Evolutionary conservation across 2,797 vertebrate species (phyloP).

Genomic region (Micromesistius poutassou): DNA sequence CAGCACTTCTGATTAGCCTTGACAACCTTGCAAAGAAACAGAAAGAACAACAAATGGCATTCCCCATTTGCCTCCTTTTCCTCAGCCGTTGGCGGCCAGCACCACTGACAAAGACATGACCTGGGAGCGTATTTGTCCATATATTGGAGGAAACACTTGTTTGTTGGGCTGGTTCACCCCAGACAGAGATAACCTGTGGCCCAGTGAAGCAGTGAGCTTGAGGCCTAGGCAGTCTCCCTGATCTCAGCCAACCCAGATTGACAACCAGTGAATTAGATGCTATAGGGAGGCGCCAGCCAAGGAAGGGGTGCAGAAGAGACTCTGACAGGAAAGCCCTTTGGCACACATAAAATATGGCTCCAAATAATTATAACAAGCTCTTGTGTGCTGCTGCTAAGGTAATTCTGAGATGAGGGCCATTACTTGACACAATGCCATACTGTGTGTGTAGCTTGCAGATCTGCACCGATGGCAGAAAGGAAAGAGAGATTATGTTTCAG

Average conservation of each 20-base stretch:
- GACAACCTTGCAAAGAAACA: slow-evolving; percentile 23
- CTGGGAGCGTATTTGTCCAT: slow-evolving; percentile 27
- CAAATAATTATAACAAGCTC: slow-evolving; percentile 37
- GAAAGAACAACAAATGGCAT: slow-evolving; percentile 17
- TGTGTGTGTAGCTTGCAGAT: not conserved
- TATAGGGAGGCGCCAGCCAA: slow-evolving; percentile 37
- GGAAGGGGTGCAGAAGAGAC: slow-evolving; percentile 41
- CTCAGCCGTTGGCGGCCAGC: not conserved
- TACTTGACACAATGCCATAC: not conserved
- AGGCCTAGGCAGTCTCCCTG: slow-evolving; percentile 46
- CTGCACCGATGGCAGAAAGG: slow-evolving; percentile 37
- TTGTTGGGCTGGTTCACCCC: slow-evolving; percentile 61
- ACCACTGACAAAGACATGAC: not conserved
- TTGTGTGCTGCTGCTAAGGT: slow-evolving; percentile 44
- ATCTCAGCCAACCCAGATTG: slow-evolving; percentile 57
- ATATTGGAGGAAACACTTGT: slow-evolving; percentile 45
- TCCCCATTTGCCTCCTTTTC: not conserved
- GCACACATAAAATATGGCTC: slow-evolving; percentile 26
- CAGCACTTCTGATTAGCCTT: not conserved
- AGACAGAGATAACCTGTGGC: slow-evolving; percentile 49
- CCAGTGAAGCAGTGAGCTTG: slow-evolving; percentile 59
- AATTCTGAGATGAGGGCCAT: slow-evolving; percentile 31
- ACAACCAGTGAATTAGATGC: slow-evolving; percentile 57
- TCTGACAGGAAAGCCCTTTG: slow-evolving; percentile 47
- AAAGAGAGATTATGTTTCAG: slow-evolving; percentile 38